Conservation (phyloP, 2,888 invertebrate species). For the Cylindroiulus punctatus region DNA sequence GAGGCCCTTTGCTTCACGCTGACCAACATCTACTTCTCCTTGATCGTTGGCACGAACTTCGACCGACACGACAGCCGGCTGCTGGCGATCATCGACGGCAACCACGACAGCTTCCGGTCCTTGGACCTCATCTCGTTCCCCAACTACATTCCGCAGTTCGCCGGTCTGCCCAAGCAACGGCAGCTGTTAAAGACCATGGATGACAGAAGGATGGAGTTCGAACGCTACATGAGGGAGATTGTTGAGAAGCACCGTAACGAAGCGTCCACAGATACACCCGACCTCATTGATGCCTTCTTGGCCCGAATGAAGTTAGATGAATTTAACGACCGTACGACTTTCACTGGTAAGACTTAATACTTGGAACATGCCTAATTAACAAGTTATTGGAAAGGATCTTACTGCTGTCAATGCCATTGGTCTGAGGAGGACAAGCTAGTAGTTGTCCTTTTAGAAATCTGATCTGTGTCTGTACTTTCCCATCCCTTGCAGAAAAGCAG, state of each 20-base stretch:
- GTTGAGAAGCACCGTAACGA: conserved; percentile 56
- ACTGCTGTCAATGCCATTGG: too few relatives aligned
- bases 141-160: conserved; percentile 42
- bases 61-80: conserved; percentile 40
- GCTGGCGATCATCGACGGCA: conserved; percentile 54
- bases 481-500: neutral
- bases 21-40: neutral
- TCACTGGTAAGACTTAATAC: conserved; percentile 42
- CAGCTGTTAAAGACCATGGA: neutral
- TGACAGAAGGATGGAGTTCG: neutral
- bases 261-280: conserved; percentile 40
- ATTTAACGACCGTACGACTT: neutral
- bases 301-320: conserved; percentile 38
- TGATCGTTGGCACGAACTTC: neutral
- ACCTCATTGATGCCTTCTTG: conserved; percentile 59
- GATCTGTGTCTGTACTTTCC: too few relatives aligned
- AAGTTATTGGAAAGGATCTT: too few relatives aligned
- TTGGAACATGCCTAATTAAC: too few relatives aligned
- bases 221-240: conserved; percentile 55
- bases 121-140: conserved; percentile 39
- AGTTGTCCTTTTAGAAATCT: too few relatives aligned
- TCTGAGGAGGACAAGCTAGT: too few relatives aligned
- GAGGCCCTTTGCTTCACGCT: neutral
- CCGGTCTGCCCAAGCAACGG: neutral
- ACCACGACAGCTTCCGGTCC: conserved; percentile 53